Base-by-base conservation (phyloP, 2,113 vertebrate genomes). In the Connochaetes taurinus region DNA sequence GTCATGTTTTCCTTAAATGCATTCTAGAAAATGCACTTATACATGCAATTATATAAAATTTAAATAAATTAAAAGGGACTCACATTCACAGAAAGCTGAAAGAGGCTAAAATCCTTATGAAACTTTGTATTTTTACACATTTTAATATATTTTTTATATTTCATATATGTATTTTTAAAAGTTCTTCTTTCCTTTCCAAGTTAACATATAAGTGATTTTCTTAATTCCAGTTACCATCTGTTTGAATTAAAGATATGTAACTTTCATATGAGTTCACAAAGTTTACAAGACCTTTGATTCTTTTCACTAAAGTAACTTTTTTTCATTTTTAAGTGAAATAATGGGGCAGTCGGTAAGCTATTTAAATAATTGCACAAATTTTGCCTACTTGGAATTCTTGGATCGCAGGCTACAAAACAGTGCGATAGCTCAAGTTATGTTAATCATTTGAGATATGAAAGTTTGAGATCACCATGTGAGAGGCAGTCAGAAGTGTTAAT, bases 311-410 rank as follows among this genome's bases (percentile, higher is more conserved):
- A 52, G 4, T 87, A 55, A 90, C 64, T 74, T 87, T 57, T 92
- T 88, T 89, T 64, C 2, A 31, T 53, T 83, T 94, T 91, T 83
- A 95, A 88, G 74, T 94, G 47, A 92, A 94, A 47, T 95, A 89
- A 25, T 81, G 62, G 55, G 12, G 15, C 16, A 94, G 6, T 33
- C 33, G 90, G 21, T 62, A 82, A 84, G 13, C 52, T 85, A 3
- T 60, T 88, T 67, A 88, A 33, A 52, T 94, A 57, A 60, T 25
- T 95, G 25, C 5, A 74, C n/a, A 87, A 67, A 96, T 13, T 60
- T 33, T 90, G 43, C 40, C 43, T 97, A 81, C 57, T 85, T 91
- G 13, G 11, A 87, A 33, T 8, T 40, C 3, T 29, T 92, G 7
- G 16, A 47, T 74, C 12, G 27, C 15, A 76, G 64, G 29, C 82